Evolutionary conservation across 2,888 invertebrate genomes (phyloP).

Genomic region (Cryptops parisi): DNA sequence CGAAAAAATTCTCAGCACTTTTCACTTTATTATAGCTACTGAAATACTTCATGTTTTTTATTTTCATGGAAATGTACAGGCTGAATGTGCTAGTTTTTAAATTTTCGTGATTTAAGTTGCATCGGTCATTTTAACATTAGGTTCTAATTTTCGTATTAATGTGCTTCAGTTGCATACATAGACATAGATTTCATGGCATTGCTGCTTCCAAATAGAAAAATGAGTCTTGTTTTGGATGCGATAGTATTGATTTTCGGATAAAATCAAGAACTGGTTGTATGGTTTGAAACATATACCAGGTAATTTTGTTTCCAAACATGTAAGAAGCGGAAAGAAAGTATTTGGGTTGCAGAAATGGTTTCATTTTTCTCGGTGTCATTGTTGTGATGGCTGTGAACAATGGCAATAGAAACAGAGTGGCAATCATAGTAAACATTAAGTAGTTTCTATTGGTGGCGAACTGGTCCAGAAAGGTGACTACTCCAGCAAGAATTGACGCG

Average conservation of each 20-base stretch:
- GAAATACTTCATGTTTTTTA: too few species aligned
- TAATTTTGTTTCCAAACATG: background rate
- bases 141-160: too few species aligned
- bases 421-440: conserved; percentile 18
- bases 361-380: conserved; percentile 10
- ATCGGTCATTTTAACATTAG: too few species aligned
- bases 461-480: conserved; percentile 15
- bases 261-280: background rate
- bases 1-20: too few species aligned
- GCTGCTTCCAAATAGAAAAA: too few species aligned
- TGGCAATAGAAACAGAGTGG: conserved; percentile 17
- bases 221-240: too few species aligned
- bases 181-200: too few species aligned
- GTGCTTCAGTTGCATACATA: too few species aligned
- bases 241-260: background rate
- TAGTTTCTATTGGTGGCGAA: conserved; percentile 18
- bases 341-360: background rate
- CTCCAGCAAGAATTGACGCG: conserved; percentile 10
- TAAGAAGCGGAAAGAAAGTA: background rate
- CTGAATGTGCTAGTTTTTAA: too few species aligned
- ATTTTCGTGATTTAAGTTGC: too few species aligned
- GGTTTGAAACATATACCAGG: background rate
- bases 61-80: too few species aligned
- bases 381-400: conserved; percentile 18
- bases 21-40: too few species aligned